These are phyloP conservation scores for Chironex yamaguchii DNA, from an alignment of 30 jellyfish, hydroid and myxozoan genomes.

Conservation along the genomic window DNA sequence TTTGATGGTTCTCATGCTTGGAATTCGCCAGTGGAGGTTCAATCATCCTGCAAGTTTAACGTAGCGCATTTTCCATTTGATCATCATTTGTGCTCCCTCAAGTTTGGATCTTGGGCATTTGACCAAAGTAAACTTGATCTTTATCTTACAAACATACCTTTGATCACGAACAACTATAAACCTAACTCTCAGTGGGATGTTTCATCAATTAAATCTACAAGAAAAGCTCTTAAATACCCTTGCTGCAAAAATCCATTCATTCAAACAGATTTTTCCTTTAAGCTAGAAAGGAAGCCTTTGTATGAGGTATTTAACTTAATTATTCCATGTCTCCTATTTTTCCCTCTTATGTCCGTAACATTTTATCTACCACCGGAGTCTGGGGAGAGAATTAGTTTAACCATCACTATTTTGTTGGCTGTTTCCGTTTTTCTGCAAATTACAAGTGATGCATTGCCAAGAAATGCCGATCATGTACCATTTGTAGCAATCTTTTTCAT, in stretches of 20 bases:
- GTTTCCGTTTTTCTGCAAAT: slow-evolving; percentile 92
- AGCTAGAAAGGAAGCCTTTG: slow-evolving; percentile 77
- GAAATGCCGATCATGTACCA: slow-evolving; percentile 86
- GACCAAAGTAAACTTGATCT: slow-evolving; percentile 69
- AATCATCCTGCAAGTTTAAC: slow-evolving; percentile 82
- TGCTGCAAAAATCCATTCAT: slow-evolving; percentile 83
- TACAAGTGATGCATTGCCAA: slow-evolving; percentile 84
- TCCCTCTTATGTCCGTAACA: slow-evolving; percentile 65
- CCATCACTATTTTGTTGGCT: slow-evolving; percentile 87
- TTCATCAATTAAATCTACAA: background rate
- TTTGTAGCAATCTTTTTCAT: slow-evolving; percentile 81
- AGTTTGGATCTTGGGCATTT: slow-evolving; percentile 93
- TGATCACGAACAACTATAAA: slow-evolving; percentile 65
- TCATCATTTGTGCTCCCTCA: slow-evolving; percentile 72
- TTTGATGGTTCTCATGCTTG: slow-evolving; percentile 73
- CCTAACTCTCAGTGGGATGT: slow-evolving; percentile 91
- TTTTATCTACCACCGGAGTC: slow-evolving; percentile 96
- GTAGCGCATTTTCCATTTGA: slow-evolving; percentile 91
- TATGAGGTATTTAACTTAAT: slow-evolving; percentile 78
- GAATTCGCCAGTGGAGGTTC: slow-evolving; percentile 81
- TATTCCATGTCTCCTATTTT: slow-evolving; percentile 85
- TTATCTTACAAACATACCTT: slow-evolving; percentile 40
- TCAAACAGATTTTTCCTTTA: slow-evolving; percentile 73
- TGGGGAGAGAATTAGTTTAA: slow-evolving; percentile 89
- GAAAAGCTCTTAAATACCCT: slow-evolving; percentile 64